These are phyloP conservation scores for Oncorhynchus masou DNA, from an alignment of 2,113 vertebrate genomes.

Conservation along the genomic window DNA sequence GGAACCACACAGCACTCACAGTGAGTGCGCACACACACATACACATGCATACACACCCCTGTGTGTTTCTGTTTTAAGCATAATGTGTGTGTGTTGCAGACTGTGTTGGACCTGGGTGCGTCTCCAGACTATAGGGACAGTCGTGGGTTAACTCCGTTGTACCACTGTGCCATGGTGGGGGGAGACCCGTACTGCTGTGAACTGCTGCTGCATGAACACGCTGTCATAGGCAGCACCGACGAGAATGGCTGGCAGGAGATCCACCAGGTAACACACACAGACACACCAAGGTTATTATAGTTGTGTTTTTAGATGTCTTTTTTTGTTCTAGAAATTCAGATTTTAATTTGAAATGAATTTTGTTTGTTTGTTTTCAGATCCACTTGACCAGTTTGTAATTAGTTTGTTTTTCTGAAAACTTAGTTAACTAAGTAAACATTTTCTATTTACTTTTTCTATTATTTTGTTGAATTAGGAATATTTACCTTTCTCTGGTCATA, in stretches of 20 bases:
- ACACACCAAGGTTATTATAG: neutral
- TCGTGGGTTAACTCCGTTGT: conserved; percentile 89
- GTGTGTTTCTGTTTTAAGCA: neutral
- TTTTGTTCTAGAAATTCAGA: too few relatives aligned
- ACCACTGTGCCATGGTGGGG: conserved; percentile 93
- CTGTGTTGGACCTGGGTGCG: conserved; percentile 89
- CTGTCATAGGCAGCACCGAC: conserved; percentile 86
- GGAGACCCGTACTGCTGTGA: conserved; percentile 95
- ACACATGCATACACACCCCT: neutral
- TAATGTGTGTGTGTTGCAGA: conserved; percentile 64
- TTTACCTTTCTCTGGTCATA: too few relatives aligned
- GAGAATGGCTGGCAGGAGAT: conserved; percentile 98
- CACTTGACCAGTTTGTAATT: neutral
- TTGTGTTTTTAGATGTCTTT: too few relatives aligned
- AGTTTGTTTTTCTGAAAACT: neutral
- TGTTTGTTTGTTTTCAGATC: too few relatives aligned
- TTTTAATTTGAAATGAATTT: too few relatives aligned
- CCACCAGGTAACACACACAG: conserved; percentile 82
- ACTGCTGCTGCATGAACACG: conserved; percentile 90
- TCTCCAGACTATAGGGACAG: conserved; percentile 98
- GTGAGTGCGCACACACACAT: conserved; percentile 49
- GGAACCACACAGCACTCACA: conserved; percentile 73
- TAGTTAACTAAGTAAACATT: too few relatives aligned
- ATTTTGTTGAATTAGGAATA: too few relatives aligned
- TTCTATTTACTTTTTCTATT: too few relatives aligned